A percentile compares a stretch with the other conserved stretches of the same genome.
Conservation (phyloP, 2,888 invertebrate species). For the Hetaerina titia region DNA sequence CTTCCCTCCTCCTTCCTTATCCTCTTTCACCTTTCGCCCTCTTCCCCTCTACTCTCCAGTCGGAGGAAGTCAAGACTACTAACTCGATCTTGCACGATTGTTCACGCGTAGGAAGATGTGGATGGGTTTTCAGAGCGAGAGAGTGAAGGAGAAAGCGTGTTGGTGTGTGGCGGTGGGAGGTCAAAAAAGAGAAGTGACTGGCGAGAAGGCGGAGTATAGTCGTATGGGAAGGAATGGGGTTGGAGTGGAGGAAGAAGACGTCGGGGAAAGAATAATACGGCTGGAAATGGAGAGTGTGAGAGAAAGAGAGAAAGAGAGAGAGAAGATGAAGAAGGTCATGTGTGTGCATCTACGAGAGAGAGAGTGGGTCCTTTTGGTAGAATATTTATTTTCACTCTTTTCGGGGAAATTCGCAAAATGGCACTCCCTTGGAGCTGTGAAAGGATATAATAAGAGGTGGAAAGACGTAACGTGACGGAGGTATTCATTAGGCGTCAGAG, state of each 20-base stretch:
- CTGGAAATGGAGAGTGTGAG: neutral
- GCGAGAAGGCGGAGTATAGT: neutral
- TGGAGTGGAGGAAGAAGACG: neutral
- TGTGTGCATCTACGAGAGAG: neutral
- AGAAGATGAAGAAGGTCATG: neutral
- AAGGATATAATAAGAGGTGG: neutral
- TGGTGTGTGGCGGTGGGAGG: neutral
- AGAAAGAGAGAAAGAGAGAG: neutral
- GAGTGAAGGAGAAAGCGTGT: neutral
- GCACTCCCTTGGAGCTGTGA: neutral
- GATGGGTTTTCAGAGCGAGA: constrained; percentile 13
- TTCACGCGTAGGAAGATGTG: constrained; percentile 46
- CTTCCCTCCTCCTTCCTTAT: neutral
- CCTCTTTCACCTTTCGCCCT: neutral
- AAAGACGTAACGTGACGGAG: neutral
- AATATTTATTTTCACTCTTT: neutral
- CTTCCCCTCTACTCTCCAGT: neutral
- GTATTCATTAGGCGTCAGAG: neutral
- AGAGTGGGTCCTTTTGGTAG: neutral
- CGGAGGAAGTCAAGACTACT: constrained; percentile 42
- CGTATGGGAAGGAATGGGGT: neutral
- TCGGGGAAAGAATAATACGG: neutral
- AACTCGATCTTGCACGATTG: constrained; percentile 59
- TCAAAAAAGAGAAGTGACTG: neutral
- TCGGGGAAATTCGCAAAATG: neutral